Evolutionary conservation across 2,797 vertebrate genomes (phyloP).

Genomic region (Gymnodraco acuticeps): DNA sequence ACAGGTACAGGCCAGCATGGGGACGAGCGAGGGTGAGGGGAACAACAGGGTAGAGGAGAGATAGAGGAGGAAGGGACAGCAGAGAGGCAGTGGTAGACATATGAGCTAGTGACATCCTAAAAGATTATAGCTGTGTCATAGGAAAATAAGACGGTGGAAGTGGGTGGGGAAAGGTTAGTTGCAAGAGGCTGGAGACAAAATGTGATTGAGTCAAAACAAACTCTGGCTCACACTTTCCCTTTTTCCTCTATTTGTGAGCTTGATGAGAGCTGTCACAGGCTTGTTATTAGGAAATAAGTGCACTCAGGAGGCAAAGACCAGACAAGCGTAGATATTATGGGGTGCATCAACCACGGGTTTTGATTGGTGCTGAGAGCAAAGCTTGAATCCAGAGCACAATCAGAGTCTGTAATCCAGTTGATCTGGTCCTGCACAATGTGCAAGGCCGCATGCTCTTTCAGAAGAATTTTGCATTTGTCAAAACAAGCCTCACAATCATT

Average conservation of each 20-base stretch:
- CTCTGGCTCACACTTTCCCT: conserved; percentile 62
- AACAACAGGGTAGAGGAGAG: conserved; percentile 43
- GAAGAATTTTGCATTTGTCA: conserved; percentile 85
- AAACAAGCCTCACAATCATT: conserved; percentile 86
- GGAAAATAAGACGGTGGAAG: conserved; percentile 70
- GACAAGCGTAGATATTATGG: conserved; percentile 55
- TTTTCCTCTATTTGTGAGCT: conserved; percentile 72
- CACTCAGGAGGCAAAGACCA: conserved; percentile 67
- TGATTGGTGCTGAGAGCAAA: conserved; percentile 81
- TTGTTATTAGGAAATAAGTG: conserved; percentile 85
- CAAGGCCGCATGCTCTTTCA: conserved; percentile 74
- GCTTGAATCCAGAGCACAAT: conserved; percentile 81
- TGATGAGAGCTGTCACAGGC: conserved; percentile 85
- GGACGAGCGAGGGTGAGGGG: conserved; percentile 7
- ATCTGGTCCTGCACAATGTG: conserved; percentile 72
- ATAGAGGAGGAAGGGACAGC: conserved; percentile 30
- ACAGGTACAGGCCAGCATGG: conserved; percentile 46
- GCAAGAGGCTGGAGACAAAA: conserved; percentile 61
- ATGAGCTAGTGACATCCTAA: conserved; percentile 68
- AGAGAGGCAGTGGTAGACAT: conserved; percentile 41
- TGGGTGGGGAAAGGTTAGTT: conserved; percentile 47
- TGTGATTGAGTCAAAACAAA: conserved; percentile 79
- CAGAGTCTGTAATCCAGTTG: conserved; percentile 86
- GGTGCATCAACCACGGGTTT: conserved; percentile 69
- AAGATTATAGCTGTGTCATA: conserved; percentile 67